These are phyloP conservation scores for Lepidostoma basale DNA, from an alignment of 1,140 invertebrate genomes.

Conservation along the genomic window DNA sequence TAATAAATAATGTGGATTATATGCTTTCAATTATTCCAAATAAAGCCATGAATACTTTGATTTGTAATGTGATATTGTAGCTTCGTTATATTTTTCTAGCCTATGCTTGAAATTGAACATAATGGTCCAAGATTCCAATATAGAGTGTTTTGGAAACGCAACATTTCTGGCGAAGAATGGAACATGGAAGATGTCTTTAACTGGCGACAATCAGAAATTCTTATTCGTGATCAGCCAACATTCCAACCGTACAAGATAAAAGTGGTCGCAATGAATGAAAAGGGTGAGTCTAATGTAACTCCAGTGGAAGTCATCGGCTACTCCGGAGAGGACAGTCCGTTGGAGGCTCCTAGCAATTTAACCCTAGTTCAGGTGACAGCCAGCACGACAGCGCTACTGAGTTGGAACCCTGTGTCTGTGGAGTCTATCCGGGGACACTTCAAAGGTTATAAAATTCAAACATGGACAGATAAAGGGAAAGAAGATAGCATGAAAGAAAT, in stretches of 20 bases:
- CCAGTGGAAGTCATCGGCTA: slow-evolving; percentile 85
- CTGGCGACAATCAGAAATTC: slow-evolving; percentile 71
- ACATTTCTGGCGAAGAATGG: slow-evolving; percentile 78
- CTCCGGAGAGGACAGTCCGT: slow-evolving; percentile 93
- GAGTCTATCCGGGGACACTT: slow-evolving; percentile 89
- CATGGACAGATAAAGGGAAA: slow-evolving; percentile 86
- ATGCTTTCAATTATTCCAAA: neutral
- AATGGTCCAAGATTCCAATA: slow-evolving; percentile 94
- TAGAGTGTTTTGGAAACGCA: slow-evolving; percentile 83
- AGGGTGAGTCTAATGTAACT: slow-evolving; percentile 84
- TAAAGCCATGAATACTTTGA: neutral
- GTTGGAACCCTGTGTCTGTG: slow-evolving; percentile 79
- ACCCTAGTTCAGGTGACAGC: slow-evolving; percentile 75
- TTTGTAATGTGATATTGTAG: no score
- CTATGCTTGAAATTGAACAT: slow-evolving; percentile 96
- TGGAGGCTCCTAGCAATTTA: slow-evolving; percentile 84
- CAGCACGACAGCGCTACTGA: slow-evolving; percentile 78
- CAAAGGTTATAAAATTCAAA: slow-evolving; percentile 94
- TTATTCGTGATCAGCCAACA: slow-evolving; percentile 85
- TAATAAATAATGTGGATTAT: no score
- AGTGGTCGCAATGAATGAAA: slow-evolving; percentile 89
- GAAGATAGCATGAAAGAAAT: slow-evolving; percentile 79
- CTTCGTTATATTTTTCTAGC: slow-evolving; percentile 65
- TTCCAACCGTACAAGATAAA: slow-evolving; percentile 91
- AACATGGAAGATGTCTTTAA: slow-evolving; percentile 74